These are phyloP conservation scores for Paramormyrops hopkinsi DNA, from an alignment of 2,797 vertebrate genomes.

Conservation along the genomic window DNA sequence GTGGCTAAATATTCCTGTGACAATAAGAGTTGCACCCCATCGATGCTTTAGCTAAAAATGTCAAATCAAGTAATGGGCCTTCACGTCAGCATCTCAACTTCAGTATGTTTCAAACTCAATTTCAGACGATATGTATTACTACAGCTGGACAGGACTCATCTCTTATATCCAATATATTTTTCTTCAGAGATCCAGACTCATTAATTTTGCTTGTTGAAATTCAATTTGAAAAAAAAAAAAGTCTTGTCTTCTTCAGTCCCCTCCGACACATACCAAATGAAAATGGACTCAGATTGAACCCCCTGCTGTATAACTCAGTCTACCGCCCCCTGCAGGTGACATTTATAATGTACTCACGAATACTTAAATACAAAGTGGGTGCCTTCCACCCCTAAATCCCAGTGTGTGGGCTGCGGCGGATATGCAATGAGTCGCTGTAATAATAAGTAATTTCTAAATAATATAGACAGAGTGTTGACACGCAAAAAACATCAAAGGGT, in stretches of 20 bases:
- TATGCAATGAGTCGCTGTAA: not conserved
- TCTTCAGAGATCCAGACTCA: not conserved
- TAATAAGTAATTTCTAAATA: not conserved
- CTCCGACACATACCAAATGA: not conserved
- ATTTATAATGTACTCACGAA: not conserved
- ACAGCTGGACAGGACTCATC: not conserved
- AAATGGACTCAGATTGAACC: not conserved
- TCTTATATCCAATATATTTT: not conserved
- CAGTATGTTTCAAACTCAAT: not conserved
- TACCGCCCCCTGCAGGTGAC: not conserved
- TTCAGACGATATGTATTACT: not conserved
- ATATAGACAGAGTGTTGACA: not conserved
- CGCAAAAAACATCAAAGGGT: not conserved
- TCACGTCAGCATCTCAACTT: not conserved
- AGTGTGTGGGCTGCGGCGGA: not conserved
- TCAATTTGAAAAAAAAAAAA: not conserved
- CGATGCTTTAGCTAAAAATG: not conserved
- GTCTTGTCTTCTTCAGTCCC: not conserved
- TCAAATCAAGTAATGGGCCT: not conserved
- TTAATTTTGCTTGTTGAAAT: not conserved
- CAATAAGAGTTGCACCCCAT: not conserved
- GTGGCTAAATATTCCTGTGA: not conserved
- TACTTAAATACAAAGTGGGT: not conserved
- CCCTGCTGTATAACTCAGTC: not conserved
- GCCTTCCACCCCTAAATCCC: not conserved